phyloP scores from a whole-genome alignment of 2,888 invertebrate genomes.

The Anthoptus insignis region DNA sequence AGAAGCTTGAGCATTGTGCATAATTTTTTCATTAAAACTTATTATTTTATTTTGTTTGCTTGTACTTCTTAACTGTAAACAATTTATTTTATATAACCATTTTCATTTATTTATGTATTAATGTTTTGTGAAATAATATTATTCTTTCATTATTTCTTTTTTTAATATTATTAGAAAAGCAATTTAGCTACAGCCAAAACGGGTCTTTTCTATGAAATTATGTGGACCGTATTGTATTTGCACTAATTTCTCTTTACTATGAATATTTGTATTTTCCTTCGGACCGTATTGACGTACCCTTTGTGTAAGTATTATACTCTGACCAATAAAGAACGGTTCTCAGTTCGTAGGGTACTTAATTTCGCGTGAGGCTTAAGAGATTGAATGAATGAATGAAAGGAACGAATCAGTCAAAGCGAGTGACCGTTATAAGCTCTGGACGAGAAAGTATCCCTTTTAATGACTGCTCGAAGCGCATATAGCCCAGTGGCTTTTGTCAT shows the following conservation, averaged over 20 bases:
- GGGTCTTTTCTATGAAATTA: not conserved
- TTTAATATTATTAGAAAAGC: too few relatives aligned
- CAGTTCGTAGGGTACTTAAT: slow-evolving; percentile 22
- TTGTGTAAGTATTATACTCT: not conserved
- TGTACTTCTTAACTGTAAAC: too few relatives aligned
- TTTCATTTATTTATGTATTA: too few relatives aligned
- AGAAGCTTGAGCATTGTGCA: too few relatives aligned
- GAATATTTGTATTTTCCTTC: not conserved
- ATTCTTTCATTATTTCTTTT: too few relatives aligned
- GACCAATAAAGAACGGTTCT: not conserved
- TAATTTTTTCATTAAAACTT: too few relatives aligned
- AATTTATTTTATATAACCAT: too few relatives aligned
- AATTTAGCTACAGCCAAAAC: too few relatives aligned
- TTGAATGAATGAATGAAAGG: slow-evolving; percentile 30
- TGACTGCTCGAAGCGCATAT: too few relatives aligned
- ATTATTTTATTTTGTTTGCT: too few relatives aligned
- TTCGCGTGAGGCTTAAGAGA: slow-evolving; percentile 13
- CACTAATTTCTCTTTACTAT: slow-evolving; percentile 1
- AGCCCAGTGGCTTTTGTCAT: too few relatives aligned
- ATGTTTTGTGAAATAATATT: too few relatives aligned
- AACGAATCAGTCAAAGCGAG: slow-evolving; percentile 22
- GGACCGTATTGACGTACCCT: not conserved
- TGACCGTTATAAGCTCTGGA: not conserved
- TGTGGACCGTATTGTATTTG: not conserved
- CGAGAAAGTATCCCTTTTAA: not conserved